Evolutionary conservation across 2,113 vertebrate species (phyloP).

Genomic region (Donacobius atricapilla): DNA sequence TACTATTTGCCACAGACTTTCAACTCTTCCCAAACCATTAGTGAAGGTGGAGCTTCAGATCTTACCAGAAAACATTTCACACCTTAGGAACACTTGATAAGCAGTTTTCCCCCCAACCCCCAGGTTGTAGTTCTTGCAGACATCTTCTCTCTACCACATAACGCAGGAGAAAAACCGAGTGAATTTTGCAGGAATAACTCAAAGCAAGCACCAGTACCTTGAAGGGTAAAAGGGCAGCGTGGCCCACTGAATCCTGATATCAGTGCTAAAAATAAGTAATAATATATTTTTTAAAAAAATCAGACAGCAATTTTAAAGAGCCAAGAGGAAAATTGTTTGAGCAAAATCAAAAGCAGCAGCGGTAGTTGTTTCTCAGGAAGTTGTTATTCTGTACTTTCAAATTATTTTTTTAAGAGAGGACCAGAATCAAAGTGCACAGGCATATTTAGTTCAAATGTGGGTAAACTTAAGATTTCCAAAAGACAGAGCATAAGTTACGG

Average conservation of each 20-base stretch:
- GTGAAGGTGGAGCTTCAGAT: conserved; percentile 8
- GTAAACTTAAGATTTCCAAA: not conserved
- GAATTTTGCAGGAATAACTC: not conserved
- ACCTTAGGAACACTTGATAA: not conserved
- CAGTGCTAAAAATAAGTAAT: not conserved
- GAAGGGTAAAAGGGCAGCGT: not conserved
- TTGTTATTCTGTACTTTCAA: not conserved
- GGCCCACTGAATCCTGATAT: not conserved
- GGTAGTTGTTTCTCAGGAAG: not conserved
- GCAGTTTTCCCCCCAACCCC: conserved; percentile 27
- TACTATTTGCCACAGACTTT: not conserved
- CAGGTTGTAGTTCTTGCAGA: not conserved
- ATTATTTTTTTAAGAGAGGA: not conserved
- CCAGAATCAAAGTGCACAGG: not conserved
- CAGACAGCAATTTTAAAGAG: not conserved
- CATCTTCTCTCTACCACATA: conserved; percentile 23
- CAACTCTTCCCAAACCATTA: conserved; percentile 1
- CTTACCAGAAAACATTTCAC: conserved; percentile 34
- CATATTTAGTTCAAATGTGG: not conserved
- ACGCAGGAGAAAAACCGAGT: not conserved
- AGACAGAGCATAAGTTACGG: not conserved
- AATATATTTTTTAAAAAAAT: not conserved
- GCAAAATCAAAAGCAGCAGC: conserved; percentile 16
- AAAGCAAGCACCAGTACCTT: not conserved
- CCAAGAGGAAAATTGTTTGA: not conserved